These are phyloP conservation scores for Hipposideros larvatus DNA, from an alignment of 2,797 vertebrate species.

Conservation along the genomic window DNA sequence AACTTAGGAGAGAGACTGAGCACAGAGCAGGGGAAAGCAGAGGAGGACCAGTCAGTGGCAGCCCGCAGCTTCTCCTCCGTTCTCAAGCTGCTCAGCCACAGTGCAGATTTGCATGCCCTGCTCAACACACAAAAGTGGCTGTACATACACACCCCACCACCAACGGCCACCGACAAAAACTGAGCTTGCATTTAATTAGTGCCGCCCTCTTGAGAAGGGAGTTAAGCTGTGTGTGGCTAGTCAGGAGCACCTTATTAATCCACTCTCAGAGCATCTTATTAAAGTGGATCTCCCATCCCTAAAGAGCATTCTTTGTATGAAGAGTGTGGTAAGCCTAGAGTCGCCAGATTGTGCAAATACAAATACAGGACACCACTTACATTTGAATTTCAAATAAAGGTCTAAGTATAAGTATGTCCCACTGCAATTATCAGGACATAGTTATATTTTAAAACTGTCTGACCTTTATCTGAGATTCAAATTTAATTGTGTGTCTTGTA, in stretches of 20 bases:
- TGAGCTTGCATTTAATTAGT: neutral
- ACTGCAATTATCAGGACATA: neutral
- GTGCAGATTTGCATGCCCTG: neutral
- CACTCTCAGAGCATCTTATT: neutral
- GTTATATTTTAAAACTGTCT: neutral
- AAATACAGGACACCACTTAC: neutral
- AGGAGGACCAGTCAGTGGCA: neutral
- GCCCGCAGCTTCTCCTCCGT: neutral
- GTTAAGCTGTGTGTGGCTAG: neutral
- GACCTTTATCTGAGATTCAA: slow-evolving; percentile 38
- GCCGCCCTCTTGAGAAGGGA: neutral
- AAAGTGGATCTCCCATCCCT: neutral
- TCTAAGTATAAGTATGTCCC: neutral
- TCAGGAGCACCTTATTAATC: neutral
- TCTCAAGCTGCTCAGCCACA: neutral
- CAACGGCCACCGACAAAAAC: neutral
- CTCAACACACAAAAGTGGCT: neutral
- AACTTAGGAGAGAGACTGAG: neutral
- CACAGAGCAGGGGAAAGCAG: neutral
- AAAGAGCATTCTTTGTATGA: neutral
- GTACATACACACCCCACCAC: neutral
- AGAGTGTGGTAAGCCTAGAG: neutral
- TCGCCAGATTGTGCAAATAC: neutral
- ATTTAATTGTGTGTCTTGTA: neutral
- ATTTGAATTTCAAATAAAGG: slow-evolving; percentile 44